These are phyloP conservation scores for Rotaria sp. DNA, from an alignment of 2,888 invertebrate genomes.

Conservation along the genomic window DNA sequence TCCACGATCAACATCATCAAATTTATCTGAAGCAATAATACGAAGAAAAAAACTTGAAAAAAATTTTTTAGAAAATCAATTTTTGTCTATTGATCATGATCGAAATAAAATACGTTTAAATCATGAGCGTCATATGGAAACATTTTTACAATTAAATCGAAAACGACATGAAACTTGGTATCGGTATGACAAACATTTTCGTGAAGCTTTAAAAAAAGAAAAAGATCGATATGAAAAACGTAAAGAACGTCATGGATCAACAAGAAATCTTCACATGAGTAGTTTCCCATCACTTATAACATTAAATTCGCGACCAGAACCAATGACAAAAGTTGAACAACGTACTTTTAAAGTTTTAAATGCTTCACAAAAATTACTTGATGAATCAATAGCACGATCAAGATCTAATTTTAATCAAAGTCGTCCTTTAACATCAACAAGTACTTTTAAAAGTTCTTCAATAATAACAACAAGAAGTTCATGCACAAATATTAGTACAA, in stretches of 20 bases:
- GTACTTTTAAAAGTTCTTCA: not conserved
- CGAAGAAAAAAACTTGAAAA: not conserved
- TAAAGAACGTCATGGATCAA: not conserved
- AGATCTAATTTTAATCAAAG: not conserved
- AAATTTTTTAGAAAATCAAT: not conserved
- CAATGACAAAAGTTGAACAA: slow-evolving; percentile 22
- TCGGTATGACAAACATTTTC: not conserved
- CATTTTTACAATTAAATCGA: not conserved
- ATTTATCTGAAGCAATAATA: not conserved
- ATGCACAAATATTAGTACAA: not conserved
- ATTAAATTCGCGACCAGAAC: not conserved
- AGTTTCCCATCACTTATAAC: too few relatives aligned
- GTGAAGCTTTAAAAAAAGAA: not conserved
- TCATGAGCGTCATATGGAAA: slow-evolving; percentile 5
- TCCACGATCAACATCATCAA: not conserved
- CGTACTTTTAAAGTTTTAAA: not conserved
- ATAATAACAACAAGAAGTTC: not conserved
- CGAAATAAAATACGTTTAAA: not conserved
- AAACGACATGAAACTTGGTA: slow-evolving; percentile 24
- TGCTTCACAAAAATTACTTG: not conserved
- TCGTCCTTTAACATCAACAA: not conserved
- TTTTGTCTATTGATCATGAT: not conserved
- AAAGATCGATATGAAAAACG: not conserved
- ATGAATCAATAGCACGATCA: not conserved
- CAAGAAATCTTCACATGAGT: too few relatives aligned